Percentiles rank a stretch among this genome's conserved stretches.
Conservation (phyloP, 2,888 invertebrate species). For the Rhingia campestris region DNA sequence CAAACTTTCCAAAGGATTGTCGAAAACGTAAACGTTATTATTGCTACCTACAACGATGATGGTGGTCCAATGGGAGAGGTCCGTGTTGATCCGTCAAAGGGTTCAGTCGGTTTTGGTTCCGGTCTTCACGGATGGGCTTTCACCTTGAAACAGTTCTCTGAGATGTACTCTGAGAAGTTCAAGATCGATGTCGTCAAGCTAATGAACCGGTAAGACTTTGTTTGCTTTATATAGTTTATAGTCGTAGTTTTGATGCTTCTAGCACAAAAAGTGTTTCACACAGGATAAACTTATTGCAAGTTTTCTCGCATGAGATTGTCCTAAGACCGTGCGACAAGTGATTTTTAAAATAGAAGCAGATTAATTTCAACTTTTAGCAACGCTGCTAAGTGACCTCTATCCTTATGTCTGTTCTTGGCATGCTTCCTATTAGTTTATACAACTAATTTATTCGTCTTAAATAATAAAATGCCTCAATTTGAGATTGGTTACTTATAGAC, state of each 20-base stretch:
- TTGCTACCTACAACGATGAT: slow-evolving; percentile 99
- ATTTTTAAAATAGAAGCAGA: slow-evolving; percentile 88
- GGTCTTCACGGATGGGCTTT: slow-evolving; percentile 99
- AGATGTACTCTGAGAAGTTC: slow-evolving; percentile 99
- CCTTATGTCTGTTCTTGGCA: slow-evolving; percentile 89
- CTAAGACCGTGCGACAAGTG: slow-evolving; percentile 84
- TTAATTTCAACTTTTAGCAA: slow-evolving; percentile 84
- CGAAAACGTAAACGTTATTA: slow-evolving; percentile 99
- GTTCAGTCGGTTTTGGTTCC: slow-evolving; percentile 99
- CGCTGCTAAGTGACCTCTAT: slow-evolving; percentile 91
- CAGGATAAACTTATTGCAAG: slow-evolving; percentile 75
- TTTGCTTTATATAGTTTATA: not conserved
- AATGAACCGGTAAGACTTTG: slow-evolving; percentile 89
- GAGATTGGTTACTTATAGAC: not conserved
- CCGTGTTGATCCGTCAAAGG: slow-evolving; percentile 98
- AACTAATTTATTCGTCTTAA: slow-evolving; percentile 56
- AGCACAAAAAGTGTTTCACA: slow-evolving; percentile 81
- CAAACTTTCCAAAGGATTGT: slow-evolving; percentile 99
- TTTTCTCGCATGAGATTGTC: slow-evolving; percentile 69
- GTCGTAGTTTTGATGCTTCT: slow-evolving; percentile 78
- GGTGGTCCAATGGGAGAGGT: slow-evolving; percentile 99
- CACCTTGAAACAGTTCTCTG: slow-evolving; percentile 99
- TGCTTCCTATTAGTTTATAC: slow-evolving; percentile 83
- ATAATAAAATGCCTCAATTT: slow-evolving; percentile 1
- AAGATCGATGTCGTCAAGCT: slow-evolving; percentile 98